Conservation (phyloP, 2,113 vertebrate genomes). For the Eurypyga helias region DNA sequence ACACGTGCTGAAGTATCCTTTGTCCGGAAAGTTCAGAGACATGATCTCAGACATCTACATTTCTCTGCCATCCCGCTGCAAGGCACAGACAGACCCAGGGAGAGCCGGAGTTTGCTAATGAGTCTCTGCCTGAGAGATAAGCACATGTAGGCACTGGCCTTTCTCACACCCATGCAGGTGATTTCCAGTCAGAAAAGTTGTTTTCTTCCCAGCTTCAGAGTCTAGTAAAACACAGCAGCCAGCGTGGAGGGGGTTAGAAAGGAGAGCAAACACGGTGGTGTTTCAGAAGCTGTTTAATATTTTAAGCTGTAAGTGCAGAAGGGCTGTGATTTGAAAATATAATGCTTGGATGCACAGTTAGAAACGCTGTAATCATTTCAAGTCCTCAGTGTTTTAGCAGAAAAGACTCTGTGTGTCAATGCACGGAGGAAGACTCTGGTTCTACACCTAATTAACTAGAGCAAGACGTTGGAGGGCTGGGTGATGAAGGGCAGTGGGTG, state of each 20-base stretch:
- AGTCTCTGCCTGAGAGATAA: neutral
- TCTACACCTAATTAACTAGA: neutral
- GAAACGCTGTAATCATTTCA: neutral
- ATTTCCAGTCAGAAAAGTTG: neutral
- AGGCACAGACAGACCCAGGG: neutral
- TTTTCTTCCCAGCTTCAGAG: neutral
- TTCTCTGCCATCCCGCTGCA: neutral
- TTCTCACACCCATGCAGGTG: neutral
- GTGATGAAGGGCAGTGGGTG: neutral
- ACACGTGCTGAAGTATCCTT: neutral
- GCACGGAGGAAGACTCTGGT: fast-evolving
- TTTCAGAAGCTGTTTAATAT: neutral
- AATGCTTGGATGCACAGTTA: neutral
- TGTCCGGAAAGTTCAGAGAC: neutral
- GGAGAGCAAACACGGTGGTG: neutral
- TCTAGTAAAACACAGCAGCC: neutral
- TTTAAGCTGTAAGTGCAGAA: neutral
- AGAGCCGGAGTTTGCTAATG: neutral
- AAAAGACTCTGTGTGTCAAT: neutral
- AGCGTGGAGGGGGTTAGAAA: neutral
- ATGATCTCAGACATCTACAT: neutral
- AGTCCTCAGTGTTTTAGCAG: neutral
- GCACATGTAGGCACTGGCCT: neutral
- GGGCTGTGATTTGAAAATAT: neutral
- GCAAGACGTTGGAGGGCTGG: neutral